These are phyloP conservation scores for Calidris pugnax DNA, from an alignment of 2,113 vertebrate species.

Conservation along the genomic window DNA sequence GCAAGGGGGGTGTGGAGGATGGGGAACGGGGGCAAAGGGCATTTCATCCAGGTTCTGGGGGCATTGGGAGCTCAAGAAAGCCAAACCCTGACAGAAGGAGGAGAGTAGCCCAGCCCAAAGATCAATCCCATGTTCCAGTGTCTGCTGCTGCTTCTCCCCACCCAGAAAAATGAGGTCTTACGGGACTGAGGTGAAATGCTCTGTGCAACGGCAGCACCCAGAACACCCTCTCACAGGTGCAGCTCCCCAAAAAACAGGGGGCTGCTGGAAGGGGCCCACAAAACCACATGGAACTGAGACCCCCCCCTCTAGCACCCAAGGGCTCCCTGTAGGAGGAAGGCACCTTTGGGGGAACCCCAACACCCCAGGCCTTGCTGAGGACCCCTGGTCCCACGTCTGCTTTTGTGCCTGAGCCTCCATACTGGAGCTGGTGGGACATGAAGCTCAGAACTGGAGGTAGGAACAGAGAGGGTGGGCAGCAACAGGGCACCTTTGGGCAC, in stretches of 20 bases:
- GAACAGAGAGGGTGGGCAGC: neutral
- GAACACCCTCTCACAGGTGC: neutral
- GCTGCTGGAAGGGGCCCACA: neutral
- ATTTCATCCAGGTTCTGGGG: neutral
- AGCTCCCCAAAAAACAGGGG: neutral
- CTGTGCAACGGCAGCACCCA: accelerated
- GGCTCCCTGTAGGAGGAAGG: neutral
- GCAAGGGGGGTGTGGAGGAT: neutral
- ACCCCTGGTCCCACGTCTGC: neutral
- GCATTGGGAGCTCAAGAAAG: neutral
- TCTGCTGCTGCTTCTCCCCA: neutral
- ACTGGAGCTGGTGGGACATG: neutral
- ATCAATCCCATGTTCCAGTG: neutral
- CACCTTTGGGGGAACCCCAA: neutral
- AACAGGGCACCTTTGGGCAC: neutral
- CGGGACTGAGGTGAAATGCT: neutral
- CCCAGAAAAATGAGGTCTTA: neutral
- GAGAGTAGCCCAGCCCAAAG: neutral
- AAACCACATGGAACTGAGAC: neutral
- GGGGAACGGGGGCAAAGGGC: neutral
- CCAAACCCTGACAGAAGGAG: neutral
- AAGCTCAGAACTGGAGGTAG: neutral
- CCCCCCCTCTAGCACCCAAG: accelerated
- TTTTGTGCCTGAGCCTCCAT: neutral
- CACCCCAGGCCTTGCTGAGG: neutral